Percentiles rank a stretch among this genome's conserved stretches.
phyloP scores from a whole-genome alignment of 30 jellyfish, hydroid and myxozoan genomes.

The Cassiopea andromeda region DNA sequence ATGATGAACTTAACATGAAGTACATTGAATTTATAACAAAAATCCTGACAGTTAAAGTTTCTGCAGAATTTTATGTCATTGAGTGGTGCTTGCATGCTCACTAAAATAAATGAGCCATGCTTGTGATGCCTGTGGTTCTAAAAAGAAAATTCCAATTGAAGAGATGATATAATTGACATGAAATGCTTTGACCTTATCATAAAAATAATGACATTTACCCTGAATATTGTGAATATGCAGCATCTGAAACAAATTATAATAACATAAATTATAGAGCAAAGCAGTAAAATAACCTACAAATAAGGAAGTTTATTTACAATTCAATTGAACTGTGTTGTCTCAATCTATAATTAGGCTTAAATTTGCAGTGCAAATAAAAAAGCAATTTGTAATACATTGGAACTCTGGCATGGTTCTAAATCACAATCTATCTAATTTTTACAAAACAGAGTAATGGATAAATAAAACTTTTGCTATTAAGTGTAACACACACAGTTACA shows the following conservation, averaged over 20 bases:
- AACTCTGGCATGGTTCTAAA: too few relatives aligned
- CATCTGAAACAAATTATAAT: conserved; percentile 12
- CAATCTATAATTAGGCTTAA: too few relatives aligned
- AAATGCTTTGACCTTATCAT: not conserved
- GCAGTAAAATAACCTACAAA: not conserved
- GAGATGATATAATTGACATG: not conserved
- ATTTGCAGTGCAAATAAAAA: too few relatives aligned
- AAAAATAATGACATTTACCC: not conserved
- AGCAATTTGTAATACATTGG: too few relatives aligned
- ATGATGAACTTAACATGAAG: not conserved
- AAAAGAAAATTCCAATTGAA: not conserved
- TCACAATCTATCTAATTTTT: too few relatives aligned
- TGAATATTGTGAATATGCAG: conserved; percentile 49
- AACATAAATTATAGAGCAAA: not conserved
- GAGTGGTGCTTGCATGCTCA: not conserved
- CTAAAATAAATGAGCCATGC: not conserved
- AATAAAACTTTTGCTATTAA: too few relatives aligned
- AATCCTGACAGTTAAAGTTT: not conserved
- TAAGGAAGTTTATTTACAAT: not conserved
- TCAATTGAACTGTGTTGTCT: not conserved
- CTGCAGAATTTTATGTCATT: not conserved
- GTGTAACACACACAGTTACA: too few relatives aligned
- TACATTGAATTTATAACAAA: not conserved
- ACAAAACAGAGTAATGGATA: too few relatives aligned
- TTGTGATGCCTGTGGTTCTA: not conserved